These are phyloP conservation scores for Turritopsis dohrnii DNA, from an alignment of 30 jellyfish, hydroid and myxozoan genomes.

Conservation along the genomic window DNA sequence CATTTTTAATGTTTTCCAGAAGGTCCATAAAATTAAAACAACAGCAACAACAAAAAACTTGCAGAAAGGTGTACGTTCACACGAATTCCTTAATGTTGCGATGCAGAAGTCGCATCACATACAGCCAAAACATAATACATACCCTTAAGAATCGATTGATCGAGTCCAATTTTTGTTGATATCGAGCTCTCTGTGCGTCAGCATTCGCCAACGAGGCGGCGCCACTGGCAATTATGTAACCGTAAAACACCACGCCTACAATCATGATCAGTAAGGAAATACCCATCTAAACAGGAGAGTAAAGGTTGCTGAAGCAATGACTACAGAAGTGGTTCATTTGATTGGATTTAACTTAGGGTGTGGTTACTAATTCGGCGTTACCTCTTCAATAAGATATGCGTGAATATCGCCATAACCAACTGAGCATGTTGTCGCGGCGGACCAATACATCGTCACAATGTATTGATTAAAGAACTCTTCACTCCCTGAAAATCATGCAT, in stretches of 20 bases:
- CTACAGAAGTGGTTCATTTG: neutral
- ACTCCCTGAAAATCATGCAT: conserved; percentile 14
- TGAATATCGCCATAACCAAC: conserved; percentile 81
- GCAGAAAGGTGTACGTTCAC: too few relatives aligned
- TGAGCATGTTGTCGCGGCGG: conserved; percentile 57
- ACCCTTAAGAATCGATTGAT: conserved; percentile 59
- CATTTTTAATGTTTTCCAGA: too few relatives aligned
- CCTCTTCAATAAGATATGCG: conserved; percentile 43
- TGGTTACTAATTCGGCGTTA: neutral
- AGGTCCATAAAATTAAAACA: too few relatives aligned
- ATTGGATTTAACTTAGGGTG: neutral
- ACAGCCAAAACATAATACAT: neutral
- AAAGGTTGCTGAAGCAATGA: neutral
- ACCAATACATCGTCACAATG: conserved; percentile 47
- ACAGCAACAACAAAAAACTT: too few relatives aligned
- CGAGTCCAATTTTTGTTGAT: conserved; percentile 49
- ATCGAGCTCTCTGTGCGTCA: conserved; percentile 44
- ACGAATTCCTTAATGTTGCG: too few relatives aligned
- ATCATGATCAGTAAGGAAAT: conserved; percentile 54
- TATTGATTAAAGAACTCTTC: conserved; percentile 31
- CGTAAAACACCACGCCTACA: conserved; percentile 57
- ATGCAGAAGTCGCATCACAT: neutral
- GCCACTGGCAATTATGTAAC: conserved; percentile 60
- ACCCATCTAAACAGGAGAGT: conserved; percentile 31
- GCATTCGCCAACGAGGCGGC: conserved; percentile 57